phyloP scores from a whole-genome alignment of 2,113 vertebrate species.

The Xiphophorus couchianus region DNA sequence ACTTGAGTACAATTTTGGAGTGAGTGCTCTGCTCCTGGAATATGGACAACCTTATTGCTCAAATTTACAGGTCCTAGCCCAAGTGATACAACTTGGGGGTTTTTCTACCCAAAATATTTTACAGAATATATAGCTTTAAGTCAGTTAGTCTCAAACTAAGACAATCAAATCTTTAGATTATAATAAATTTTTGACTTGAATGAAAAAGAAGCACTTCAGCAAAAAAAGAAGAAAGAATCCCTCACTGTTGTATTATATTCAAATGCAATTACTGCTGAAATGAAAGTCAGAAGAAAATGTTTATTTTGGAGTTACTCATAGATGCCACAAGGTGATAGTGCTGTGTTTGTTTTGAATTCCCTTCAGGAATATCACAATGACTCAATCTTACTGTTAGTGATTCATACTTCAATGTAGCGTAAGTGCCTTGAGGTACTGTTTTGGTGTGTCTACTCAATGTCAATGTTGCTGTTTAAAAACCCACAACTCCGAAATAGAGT shows the following conservation, averaged over 20 bases:
- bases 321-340: conserved; percentile 41
- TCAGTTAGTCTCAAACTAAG: neutral
- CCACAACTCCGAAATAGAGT: conserved; percentile 9
- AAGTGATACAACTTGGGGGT: too few species aligned
- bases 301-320: conserved; percentile 44
- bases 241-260: conserved; percentile 14
- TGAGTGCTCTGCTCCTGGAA: too few species aligned
- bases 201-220: neutral
- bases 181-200: neutral
- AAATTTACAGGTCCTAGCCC: too few species aligned
- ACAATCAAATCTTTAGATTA: neutral
- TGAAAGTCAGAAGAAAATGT: conserved; percentile 37
- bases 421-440: conserved; percentile 20
- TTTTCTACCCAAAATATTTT: too few species aligned
- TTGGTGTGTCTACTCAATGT: conserved; percentile 41
- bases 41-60: neutral
- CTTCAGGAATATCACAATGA: conserved; percentile 39
- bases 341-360: conserved; percentile 48
- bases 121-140: neutral
- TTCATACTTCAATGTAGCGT: conserved; percentile 30
- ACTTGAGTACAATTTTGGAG: too few species aligned
- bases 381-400: conserved; percentile 49
- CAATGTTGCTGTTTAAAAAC: conserved; percentile 18
- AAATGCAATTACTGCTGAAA: conserved; percentile 42
- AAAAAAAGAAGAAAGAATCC: conserved; percentile 3